phyloP scores from a whole-genome alignment of 2,888 invertebrate genomes.

The Amphimallon solstitiale region DNA sequence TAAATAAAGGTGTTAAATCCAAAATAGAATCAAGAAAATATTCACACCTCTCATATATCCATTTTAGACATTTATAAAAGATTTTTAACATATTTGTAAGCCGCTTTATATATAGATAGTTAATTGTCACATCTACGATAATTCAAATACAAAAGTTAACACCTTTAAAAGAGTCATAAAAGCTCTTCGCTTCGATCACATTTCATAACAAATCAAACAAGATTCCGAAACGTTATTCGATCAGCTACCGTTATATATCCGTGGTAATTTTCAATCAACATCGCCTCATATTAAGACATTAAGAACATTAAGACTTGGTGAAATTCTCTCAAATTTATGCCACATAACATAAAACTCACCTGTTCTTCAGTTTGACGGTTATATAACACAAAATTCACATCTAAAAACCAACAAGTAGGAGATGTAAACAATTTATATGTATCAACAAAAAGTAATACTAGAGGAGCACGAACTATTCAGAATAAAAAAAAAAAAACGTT shows the following conservation, averaged over 20 bases:
- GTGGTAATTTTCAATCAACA: conserved; percentile 23
- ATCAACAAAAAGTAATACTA: too few relatives aligned
- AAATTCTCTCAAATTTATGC: background rate
- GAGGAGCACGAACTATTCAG: background rate
- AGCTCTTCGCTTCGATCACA: background rate
- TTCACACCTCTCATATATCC: too few relatives aligned
- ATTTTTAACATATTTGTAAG: too few relatives aligned
- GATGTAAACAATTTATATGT: too few relatives aligned
- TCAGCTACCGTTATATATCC: conserved; percentile 22
- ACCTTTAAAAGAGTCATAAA: background rate
- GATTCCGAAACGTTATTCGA: conserved; percentile 14
- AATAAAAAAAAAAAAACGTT: background rate
- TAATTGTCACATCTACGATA: background rate
- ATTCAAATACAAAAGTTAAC: background rate
- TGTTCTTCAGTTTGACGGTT: conserved; percentile 30
- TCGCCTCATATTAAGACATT: background rate
- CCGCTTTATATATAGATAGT: too few relatives aligned
- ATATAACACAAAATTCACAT: conserved; percentile 16
- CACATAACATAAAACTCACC: conserved; percentile 21
- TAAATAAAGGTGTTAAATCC: too few relatives aligned
- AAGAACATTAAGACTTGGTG: background rate
- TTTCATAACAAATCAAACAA: background rate
- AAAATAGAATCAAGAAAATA: too few relatives aligned
- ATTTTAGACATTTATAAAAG: too few relatives aligned
- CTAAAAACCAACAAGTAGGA: conserved; percentile 3